Evolutionary conservation across 1,140 invertebrate species (phyloP).

Genomic region (Charaxes varanes): DNA sequence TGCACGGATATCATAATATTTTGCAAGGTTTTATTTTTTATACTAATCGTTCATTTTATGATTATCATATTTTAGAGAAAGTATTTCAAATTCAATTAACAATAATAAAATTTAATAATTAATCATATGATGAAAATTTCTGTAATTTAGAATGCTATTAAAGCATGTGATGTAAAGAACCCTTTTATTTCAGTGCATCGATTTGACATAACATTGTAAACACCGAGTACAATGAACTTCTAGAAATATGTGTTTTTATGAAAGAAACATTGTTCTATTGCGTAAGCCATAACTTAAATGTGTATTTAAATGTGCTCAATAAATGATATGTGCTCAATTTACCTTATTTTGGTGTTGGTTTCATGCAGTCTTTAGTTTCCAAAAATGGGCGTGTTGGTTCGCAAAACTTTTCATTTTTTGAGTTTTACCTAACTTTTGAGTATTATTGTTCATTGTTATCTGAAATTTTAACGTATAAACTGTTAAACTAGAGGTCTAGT

Average conservation of each 20-base stretch:
- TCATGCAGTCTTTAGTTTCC: conserved; percentile 1
- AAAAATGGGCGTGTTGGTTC: conserved; percentile 21
- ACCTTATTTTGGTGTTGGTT: conserved; percentile 6
- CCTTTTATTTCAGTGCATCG: too few relatives aligned
- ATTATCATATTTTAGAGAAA: too few relatives aligned
- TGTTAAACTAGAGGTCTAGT: too few relatives aligned
- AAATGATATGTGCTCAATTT: conserved; percentile 8
- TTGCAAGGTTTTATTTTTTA: too few relatives aligned
- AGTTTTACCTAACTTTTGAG: conserved; percentile 6
- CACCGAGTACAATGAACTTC: neutral
- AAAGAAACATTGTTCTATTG: neutral
- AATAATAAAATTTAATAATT: too few relatives aligned
- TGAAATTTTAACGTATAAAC: neutral
- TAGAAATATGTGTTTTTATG: neutral
- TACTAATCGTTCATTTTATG: too few relatives aligned
- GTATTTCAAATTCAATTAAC: too few relatives aligned
- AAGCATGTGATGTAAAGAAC: too few relatives aligned
- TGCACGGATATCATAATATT: too few relatives aligned
- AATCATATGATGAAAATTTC: too few relatives aligned
- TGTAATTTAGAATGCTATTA: too few relatives aligned
- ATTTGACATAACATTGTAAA: neutral
- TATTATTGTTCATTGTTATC: neutral
- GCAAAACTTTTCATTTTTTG: conserved; percentile 4
- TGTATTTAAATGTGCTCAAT: conserved; percentile 19
- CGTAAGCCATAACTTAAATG: conserved; percentile 21